These are phyloP conservation scores for Hemistola chrysoprasaria DNA, from an alignment of 2,888 invertebrate genomes.

Conservation along the genomic window DNA sequence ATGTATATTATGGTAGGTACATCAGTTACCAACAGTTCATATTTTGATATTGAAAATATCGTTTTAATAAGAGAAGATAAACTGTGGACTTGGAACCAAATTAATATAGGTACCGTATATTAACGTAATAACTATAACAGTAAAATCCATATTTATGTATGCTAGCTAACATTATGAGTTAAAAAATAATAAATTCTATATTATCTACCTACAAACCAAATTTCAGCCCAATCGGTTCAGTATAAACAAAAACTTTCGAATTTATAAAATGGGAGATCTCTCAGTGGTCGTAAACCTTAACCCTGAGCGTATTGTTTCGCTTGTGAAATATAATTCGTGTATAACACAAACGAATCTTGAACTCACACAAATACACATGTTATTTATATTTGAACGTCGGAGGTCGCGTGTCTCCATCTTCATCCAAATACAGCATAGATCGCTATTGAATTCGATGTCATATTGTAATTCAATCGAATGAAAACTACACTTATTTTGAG, in stretches of 20 bases:
- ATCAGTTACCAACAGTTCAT: too few relatives aligned
- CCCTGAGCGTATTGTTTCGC: constrained; percentile 62
- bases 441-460: constrained; percentile 13
- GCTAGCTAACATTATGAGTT: too few relatives aligned
- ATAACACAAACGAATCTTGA: constrained; percentile 53
- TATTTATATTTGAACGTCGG: constrained; percentile 63
- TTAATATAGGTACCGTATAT: too few relatives aligned
- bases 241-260: constrained; percentile 32
- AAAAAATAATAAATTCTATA: too few relatives aligned
- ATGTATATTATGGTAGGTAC: too few relatives aligned
- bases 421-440: constrained; percentile 21
- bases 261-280: constrained; percentile 3
- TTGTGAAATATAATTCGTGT: constrained; percentile 65
- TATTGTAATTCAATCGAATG: constrained; percentile 12
- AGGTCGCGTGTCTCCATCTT: constrained; percentile 55
- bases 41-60: too few relatives aligned
- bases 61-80: too few relatives aligned
- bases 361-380: constrained; percentile 40
- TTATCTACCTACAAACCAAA: too few relatives aligned
- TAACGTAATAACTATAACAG: too few relatives aligned
- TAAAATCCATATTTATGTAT: too few relatives aligned
- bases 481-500: constrained; percentile 2
- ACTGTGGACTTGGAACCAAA: too few relatives aligned
- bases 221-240: too few relatives aligned
- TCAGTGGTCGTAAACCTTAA: constrained; percentile 14